Percentiles rank a stretch among this genome's conserved stretches.
These are phyloP conservation scores for Platysteira castanea DNA, from an alignment of 2,113 vertebrate species.

Conservation along the genomic window DNA sequence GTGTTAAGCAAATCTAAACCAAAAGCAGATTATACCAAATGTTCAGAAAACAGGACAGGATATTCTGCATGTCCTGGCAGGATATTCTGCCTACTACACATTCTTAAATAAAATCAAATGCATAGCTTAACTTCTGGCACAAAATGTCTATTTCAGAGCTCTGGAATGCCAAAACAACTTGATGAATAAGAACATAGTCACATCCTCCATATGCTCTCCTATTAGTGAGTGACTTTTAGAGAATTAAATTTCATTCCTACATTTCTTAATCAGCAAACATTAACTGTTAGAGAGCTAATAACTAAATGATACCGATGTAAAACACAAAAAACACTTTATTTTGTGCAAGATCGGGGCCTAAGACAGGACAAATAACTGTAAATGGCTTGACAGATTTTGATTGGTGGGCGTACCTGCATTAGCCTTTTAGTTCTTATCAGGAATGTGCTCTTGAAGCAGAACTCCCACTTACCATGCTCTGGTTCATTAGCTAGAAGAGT, in stretches of 20 bases:
- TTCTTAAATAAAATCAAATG: neutral
- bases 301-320: neutral
- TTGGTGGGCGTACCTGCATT: neutral
- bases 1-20: neutral
- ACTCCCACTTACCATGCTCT: neutral
- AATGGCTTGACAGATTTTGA: neutral
- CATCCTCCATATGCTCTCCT: neutral
- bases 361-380: neutral
- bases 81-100: neutral
- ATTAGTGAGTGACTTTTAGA: neutral
- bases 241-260: neutral
- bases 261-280: neutral
- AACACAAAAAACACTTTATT: neutral
- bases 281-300: neutral
- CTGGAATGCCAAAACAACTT: neutral
- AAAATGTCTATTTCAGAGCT: neutral
- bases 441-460: neutral
- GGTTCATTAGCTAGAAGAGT: neutral
- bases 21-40: neutral
- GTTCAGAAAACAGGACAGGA: neutral
- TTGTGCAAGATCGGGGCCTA: neutral
- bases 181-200: neutral
- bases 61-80: neutral
- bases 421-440: neutral
- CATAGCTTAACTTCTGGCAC: neutral